Evolutionary conservation across 92 coral and sea anemone genomes (phyloP).

Genomic region (Siderastrea radians): DNA sequence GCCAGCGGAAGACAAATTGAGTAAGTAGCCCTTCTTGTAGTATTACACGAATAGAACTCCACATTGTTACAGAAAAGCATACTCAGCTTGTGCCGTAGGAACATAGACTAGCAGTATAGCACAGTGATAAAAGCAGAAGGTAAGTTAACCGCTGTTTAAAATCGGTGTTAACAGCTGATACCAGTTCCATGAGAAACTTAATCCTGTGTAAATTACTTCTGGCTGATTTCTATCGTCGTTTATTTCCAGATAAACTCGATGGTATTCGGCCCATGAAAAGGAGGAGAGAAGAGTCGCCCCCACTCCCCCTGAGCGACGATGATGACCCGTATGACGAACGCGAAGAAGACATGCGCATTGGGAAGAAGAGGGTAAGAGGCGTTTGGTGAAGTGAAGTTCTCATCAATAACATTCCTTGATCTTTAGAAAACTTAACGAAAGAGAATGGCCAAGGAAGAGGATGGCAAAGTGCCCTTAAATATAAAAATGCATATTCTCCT

Average conservation of each 20-base stretch:
- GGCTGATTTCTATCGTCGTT: neutral
- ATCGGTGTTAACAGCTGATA: neutral
- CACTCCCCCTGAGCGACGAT: conserved; percentile 73
- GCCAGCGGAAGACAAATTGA: conserved; percentile 89
- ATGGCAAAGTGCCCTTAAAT: too few relatives aligned
- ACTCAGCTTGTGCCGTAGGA: neutral
- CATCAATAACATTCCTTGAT: neutral
- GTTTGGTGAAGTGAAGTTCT: neutral
- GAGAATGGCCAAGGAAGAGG: too few relatives aligned
- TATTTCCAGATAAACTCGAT: conserved; percentile 88
- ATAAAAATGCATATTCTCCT: too few relatives aligned
- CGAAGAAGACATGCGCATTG: conserved; percentile 99
- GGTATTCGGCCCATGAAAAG: conserved; percentile 92
- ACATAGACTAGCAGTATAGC: conserved; percentile 1
- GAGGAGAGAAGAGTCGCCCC: conserved; percentile 81
- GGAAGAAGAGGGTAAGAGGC: conserved; percentile 91
- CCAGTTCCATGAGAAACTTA: neutral
- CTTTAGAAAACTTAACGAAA: too few relatives aligned
- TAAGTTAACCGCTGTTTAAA: neutral
- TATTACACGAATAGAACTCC: neutral
- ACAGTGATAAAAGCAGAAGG: neutral
- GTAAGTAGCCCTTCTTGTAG: conserved; percentile 62
- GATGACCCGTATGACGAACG: conserved; percentile 99
- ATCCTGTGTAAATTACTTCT: neutral
- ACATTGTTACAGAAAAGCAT: neutral